These are phyloP conservation scores for Dusona sp. DNA, from an alignment of 2,888 invertebrate species.

Conservation along the genomic window DNA sequence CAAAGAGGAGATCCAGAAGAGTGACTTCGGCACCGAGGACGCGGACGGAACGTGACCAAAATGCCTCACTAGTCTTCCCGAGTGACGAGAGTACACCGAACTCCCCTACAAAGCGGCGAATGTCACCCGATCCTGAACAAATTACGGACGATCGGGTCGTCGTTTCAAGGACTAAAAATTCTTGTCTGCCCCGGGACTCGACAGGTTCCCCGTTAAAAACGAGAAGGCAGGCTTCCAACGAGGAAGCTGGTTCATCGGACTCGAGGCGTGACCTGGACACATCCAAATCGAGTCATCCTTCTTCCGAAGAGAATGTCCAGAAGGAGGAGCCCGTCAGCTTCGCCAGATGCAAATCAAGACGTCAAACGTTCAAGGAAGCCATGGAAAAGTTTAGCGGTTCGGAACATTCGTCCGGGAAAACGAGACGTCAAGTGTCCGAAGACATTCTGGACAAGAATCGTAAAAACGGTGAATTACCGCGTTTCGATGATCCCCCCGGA, in stretches of 20 bases:
- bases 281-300: slow-evolving; percentile 40
- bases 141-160: slow-evolving; percentile 57
- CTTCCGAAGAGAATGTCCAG: slow-evolving; percentile 33
- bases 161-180: slow-evolving; percentile 61
- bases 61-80: slow-evolving; percentile 54
- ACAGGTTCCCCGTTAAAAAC: slow-evolving; percentile 74
- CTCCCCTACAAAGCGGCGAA: slow-evolving; percentile 79
- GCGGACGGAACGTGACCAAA: slow-evolving; percentile 47
- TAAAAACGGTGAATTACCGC: slow-evolving; percentile 62
- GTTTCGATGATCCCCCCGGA: slow-evolving; percentile 61
- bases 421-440: slow-evolving; percentile 77
- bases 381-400: slow-evolving; percentile 63
- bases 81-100: slow-evolving; percentile 77
- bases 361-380: slow-evolving; percentile 61
- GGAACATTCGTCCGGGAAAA: slow-evolving; percentile 35
- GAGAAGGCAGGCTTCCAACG: slow-evolving; percentile 54
- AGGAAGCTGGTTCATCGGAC: slow-evolving; percentile 40
- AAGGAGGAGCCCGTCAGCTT: slow-evolving; percentile 5
- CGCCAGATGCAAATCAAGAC: slow-evolving; percentile 50
- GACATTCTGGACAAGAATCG: slow-evolving; percentile 76
- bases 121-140: slow-evolving; percentile 72
- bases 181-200: slow-evolving; percentile 63
- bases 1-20: slow-evolving; percentile 62
- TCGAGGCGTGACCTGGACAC: slow-evolving; percentile 17
- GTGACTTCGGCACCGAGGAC: slow-evolving; percentile 57